Conservation (phyloP, 2,888 invertebrate genomes). For the Macrophya alboannulata region DNA sequence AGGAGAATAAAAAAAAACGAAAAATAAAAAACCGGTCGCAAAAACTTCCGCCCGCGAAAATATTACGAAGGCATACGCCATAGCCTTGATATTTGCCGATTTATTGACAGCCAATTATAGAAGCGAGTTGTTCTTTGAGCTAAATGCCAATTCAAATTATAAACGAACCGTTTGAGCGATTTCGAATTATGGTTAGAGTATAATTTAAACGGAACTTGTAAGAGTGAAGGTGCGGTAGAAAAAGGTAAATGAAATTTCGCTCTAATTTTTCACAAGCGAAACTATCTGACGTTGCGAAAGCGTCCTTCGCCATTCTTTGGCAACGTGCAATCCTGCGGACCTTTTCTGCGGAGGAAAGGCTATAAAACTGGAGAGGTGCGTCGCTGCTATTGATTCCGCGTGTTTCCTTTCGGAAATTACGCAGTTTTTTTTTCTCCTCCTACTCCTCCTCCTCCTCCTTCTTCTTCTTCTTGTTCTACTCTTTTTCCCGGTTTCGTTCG, state of each 20-base stretch:
- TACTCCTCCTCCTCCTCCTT: constrained; percentile 41
- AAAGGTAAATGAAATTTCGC: not conserved
- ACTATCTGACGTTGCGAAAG: not conserved
- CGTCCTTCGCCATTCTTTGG: constrained; percentile 56
- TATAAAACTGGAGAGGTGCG: constrained; percentile 54
- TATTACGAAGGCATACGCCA: constrained; percentile 7
- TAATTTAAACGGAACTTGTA: no score
- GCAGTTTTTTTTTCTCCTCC: constrained; percentile 60
- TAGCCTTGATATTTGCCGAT: constrained; percentile 75
- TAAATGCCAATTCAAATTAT: constrained; percentile 60
- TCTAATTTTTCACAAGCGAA: not conserved
- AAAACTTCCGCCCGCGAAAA: not conserved
- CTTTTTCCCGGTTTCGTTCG: constrained; percentile 55
- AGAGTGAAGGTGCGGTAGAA: not conserved
- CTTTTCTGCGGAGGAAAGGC: constrained; percentile 54
- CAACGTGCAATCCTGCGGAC: constrained; percentile 59
- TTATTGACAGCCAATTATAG: constrained; percentile 78
- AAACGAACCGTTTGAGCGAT: not conserved
- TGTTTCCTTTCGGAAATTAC: constrained; percentile 71
- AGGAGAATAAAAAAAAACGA: not conserved
- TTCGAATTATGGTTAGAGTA: not conserved
- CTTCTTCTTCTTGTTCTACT: not conserved
- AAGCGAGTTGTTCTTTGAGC: constrained; percentile 68
- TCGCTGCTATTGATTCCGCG: constrained; percentile 67
- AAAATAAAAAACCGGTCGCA: not conserved